Evolutionary conservation across 2,797 vertebrate genomes (phyloP).

Genomic region (Hypotaenidia okinawae): DNA sequence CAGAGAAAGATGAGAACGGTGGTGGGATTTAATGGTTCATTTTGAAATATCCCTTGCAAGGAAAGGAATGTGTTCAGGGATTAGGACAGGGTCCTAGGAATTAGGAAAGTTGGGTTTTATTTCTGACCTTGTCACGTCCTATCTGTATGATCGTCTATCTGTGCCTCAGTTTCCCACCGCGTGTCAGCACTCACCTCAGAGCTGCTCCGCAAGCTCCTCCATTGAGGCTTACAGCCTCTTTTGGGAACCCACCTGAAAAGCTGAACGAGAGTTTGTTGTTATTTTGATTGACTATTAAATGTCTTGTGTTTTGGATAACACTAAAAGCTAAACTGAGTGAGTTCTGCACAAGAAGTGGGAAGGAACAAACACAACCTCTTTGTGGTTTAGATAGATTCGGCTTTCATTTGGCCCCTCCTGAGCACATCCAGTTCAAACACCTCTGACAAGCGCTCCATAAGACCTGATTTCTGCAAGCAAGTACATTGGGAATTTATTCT

Average conservation of each 20-base stretch:
- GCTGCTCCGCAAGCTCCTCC: not conserved
- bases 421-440: not conserved
- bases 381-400: not conserved
- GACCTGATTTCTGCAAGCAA: not conserved
- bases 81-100: not conserved
- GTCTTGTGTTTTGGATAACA: not conserved
- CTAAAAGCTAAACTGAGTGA: not conserved
- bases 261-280: not conserved
- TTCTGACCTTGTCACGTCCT: not conserved
- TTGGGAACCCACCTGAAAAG: not conserved
- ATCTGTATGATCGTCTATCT: not conserved
- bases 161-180: not conserved
- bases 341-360: not conserved
- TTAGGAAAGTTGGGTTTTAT: not conserved
- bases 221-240: not conserved
- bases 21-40: not conserved
- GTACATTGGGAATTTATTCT: not conserved
- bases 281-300: not conserved
- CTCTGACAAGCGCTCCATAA: not conserved
- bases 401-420: not conserved
- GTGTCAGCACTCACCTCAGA: rapidly evolving
- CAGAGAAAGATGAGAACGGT: not conserved
- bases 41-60: slow-evolving; percentile 2
- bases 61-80: not conserved
- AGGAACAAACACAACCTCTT: rapidly evolving